Evolutionary conservation across 2,888 invertebrate species (phyloP), one percentile per base, ranked within the genome.

Genomic region (Lepas anatifera): DNA sequence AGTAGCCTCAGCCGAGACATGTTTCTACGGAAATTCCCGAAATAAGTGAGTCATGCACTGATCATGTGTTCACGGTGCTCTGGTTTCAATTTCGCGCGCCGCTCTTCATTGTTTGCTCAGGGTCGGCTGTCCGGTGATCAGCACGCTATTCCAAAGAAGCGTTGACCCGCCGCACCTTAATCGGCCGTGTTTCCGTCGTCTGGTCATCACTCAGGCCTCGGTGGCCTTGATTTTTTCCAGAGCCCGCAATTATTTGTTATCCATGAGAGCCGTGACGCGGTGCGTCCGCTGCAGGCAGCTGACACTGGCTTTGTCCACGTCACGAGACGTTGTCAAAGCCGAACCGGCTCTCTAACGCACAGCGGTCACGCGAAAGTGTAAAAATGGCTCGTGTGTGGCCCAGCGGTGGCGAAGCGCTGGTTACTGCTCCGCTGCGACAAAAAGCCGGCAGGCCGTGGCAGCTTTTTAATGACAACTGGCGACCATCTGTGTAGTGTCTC

Each of bases 241-340:
- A 58, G 58, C 58, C 58, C 58, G 58, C 22, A 32, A 58, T 58
- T 58, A 58, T 58, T 58, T 58, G 58, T 35, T 35, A 58, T 58
- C 58, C 58, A 52, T 52, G 58, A 58, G 58, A 50, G 11, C 16
- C 32, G 58, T 16, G 7, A 22, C 58, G 25, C 58, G 58, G 22
- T 18, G 22, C 32, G 11, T 4, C 3, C 35, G 32, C 16, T 22
- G 29, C 29, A 10, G 27, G 13, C 27, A 10, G 32, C 29, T 4
- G 58, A 35, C 58, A 35, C 22, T 8, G 58, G 58, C 58, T 58
- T 35, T 58, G 32, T 58, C 58, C 18, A 1, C 58, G 2, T 2
- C 16, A 3, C 11, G 25, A 4, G 22, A 22, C 32, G 29, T 3
- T 4, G 32, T 11, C 58, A 22, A 22, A 58, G 58, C 18, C 58